Evolutionary conservation across 2,113 vertebrate genomes (phyloP).

Genomic region (Mastomys natalensis): DNA sequence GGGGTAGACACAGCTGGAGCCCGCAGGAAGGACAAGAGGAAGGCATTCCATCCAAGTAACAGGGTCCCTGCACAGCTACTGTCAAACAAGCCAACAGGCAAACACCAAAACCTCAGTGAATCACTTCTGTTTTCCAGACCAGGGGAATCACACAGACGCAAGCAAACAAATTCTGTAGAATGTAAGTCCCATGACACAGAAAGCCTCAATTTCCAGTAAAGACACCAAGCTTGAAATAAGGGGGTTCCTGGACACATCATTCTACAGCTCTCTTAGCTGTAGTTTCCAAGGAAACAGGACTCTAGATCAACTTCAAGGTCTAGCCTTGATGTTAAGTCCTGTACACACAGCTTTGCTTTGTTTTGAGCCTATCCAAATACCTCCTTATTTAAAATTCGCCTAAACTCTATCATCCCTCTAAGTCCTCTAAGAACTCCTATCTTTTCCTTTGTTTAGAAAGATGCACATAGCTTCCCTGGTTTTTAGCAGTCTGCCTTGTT

Average conservation of each 20-base stretch:
- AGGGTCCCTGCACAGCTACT: neutral
- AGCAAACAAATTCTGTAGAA: neutral
- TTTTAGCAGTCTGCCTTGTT: neutral
- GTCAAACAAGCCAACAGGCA: neutral
- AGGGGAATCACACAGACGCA: constrained; percentile 26
- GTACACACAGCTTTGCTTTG: constrained; percentile 52
- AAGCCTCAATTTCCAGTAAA: constrained; percentile 29
- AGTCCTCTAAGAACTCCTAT: constrained; percentile 26
- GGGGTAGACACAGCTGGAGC: neutral
- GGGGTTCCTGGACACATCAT: neutral
- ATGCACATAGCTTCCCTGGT: neutral
- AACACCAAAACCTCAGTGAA: neutral
- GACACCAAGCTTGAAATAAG: neutral
- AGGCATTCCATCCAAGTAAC: neutral
- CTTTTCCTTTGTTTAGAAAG: constrained; percentile 39
- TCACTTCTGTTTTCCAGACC: neutral
- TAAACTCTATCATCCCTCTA: constrained; percentile 36
- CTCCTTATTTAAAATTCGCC: constrained; percentile 63
- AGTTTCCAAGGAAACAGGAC: constrained; percentile 69
- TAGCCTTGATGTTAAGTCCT: constrained; percentile 27
- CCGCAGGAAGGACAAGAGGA: neutral
- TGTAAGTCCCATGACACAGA: constrained; percentile 34
- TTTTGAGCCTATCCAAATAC: constrained; percentile 56
- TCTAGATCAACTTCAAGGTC: constrained; percentile 38
- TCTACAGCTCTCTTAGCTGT: neutral